These are phyloP conservation scores for Caenorhabditis becei DNA, from an alignment of 2,888 invertebrate genomes.

Conservation along the genomic window DNA sequence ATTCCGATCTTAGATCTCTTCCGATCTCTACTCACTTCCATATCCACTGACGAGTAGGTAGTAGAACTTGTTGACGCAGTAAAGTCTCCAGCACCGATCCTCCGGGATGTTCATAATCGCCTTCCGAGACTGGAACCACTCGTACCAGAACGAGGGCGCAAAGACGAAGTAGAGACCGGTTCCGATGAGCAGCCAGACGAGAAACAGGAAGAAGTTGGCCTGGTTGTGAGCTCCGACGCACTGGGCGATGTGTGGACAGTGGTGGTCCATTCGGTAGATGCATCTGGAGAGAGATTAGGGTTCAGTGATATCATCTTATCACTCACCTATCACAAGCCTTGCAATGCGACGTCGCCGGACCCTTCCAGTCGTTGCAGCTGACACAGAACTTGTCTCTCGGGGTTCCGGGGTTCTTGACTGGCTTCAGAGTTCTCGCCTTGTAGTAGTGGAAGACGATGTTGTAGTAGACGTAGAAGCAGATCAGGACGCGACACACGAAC, in stretches of 20 bases:
- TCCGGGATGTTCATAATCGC: slow-evolving; percentile 22
- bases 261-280: slow-evolving; percentile 51
- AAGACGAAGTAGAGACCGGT: slow-evolving; percentile 35
- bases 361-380: slow-evolving; percentile 40
- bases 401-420: slow-evolving; percentile 42
- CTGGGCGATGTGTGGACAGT: slow-evolving; percentile 52
- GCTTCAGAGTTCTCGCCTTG: slow-evolving; percentile 39
- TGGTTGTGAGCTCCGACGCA: slow-evolving; percentile 54
- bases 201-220: slow-evolving; percentile 40
- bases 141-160: slow-evolving; percentile 32
- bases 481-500: slow-evolving; percentile 15
- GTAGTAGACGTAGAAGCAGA: slow-evolving; percentile 29
- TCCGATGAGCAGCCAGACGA: slow-evolving; percentile 40
- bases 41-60: slow-evolving; percentile 8
- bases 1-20: neutral
- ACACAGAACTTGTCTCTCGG: slow-evolving; percentile 34
- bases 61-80: slow-evolving; percentile 26
- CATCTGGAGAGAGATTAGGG: no score
- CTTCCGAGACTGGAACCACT: slow-evolving; percentile 30
- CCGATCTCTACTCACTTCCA: no score
- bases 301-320: no score
- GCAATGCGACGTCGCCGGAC: slow-evolving; percentile 49
- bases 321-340: slow-evolving; percentile 25
- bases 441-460: slow-evolving; percentile 45
- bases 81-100: slow-evolving; percentile 31